Evolutionary conservation across 2,113 vertebrate species (phyloP).

Genomic region (Capricornis sumatraensis): DNA sequence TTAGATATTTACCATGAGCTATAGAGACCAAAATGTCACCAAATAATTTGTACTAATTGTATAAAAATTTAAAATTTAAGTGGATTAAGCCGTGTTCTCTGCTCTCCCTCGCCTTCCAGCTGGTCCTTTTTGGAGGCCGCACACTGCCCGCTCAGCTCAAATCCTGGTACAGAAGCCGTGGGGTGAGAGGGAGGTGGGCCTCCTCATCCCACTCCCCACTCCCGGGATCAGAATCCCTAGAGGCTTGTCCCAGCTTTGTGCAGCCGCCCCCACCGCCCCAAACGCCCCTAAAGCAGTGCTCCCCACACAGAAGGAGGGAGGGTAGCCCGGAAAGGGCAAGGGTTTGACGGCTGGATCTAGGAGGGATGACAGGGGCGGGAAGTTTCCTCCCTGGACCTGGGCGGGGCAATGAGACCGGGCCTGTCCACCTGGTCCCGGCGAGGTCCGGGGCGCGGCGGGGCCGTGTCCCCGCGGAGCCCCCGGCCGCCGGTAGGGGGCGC

Average conservation of each 20-base stretch:
- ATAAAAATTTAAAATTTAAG: background rate
- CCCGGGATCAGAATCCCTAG: background rate
- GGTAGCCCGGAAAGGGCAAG: background rate
- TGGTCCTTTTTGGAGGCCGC: background rate
- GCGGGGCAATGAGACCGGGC: background rate
- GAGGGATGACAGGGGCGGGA: background rate
- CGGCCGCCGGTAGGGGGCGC: conserved; percentile 90
- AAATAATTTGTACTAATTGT: background rate
- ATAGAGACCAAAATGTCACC: conserved; percentile 1
- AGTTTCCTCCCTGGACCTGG: background rate
- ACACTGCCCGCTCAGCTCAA: background rate
- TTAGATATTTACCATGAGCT: background rate
- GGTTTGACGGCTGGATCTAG: background rate
- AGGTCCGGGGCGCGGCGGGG: background rate
- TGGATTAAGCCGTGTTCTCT: background rate
- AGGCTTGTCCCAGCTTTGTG: background rate
- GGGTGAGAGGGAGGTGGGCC: no score
- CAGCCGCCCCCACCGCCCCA: background rate
- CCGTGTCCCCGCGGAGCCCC: background rate
- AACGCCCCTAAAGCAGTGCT: background rate
- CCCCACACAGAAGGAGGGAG: background rate
- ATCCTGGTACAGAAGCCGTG: background rate
- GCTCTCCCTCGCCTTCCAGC: background rate
- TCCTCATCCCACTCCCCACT: background rate
- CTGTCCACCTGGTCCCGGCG: background rate